phyloP scores from a whole-genome alignment of 2,888 invertebrate species.

The Dastarcus helophoroides region DNA sequence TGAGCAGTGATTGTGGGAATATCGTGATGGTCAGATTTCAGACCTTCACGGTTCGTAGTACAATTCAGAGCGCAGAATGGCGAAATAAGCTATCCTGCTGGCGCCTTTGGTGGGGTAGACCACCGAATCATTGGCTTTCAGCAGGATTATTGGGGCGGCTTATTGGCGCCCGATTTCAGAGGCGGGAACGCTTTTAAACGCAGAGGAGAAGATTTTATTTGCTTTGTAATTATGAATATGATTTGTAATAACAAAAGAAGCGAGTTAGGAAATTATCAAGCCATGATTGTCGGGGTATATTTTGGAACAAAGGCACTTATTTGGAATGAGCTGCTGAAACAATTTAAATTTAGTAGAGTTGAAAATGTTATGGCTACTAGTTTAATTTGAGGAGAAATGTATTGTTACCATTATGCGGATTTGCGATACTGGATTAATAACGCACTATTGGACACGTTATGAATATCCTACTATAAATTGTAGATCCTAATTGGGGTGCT shows the following conservation, averaged over 20 bases:
- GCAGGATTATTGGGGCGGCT: conserved; percentile 12
- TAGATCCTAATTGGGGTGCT: no score
- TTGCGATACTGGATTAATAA: conserved; percentile 15
- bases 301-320: conserved; percentile 34
- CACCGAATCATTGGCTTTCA: conserved; percentile 15
- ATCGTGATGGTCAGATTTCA: no score
- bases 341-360: conserved; percentile 36
- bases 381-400: conserved; percentile 28
- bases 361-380: conserved; percentile 30
- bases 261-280: conserved; percentile 34
- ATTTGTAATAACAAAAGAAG: conserved; percentile 38
- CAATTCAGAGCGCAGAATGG: conserved; percentile 21
- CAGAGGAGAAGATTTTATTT: conserved; percentile 29
- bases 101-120: conserved; percentile 17
- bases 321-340: conserved; percentile 34
- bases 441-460: conserved; percentile 14
- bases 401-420: conserved; percentile 18
- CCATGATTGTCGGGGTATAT: conserved; percentile 34
- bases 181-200: conserved; percentile 18
- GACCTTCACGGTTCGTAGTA: no score
- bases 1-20: conserved; percentile 5
- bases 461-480: no score
- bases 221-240: conserved; percentile 41
- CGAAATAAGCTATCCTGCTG: conserved; percentile 18
- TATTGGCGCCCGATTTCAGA: no score